phyloP scores from a whole-genome alignment of 2,888 invertebrate species.

The Drosophila siamana region DNA sequence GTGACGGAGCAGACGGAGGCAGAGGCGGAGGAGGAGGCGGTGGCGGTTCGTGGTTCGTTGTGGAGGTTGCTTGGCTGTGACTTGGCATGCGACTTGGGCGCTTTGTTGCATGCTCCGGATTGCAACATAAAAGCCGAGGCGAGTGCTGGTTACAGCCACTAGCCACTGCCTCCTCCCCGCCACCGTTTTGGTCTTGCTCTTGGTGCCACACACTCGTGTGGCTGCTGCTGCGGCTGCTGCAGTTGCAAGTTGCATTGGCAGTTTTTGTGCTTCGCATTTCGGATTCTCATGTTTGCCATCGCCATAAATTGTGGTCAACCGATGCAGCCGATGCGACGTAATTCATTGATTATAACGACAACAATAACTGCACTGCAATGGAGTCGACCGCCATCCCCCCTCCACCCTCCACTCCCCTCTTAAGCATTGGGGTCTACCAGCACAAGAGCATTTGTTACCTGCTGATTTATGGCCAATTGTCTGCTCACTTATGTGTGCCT shows the following conservation, averaged over 20 bases:
- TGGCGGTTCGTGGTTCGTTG: slow-evolving; percentile 29
- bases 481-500: slow-evolving; percentile 34
- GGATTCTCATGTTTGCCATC: slow-evolving; percentile 76
- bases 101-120: slow-evolving; percentile 71
- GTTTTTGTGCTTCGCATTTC: slow-evolving; percentile 65
- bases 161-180: slow-evolving; percentile 9
- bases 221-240: slow-evolving; percentile 37
- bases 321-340: slow-evolving; percentile 74
- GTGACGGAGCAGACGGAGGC: background rate
- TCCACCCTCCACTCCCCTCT: background rate
- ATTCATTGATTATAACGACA: slow-evolving; percentile 81
- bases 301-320: slow-evolving; percentile 81
- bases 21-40: slow-evolving; percentile 2
- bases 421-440: background rate
- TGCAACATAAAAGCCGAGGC: slow-evolving; percentile 69
- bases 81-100: slow-evolving; percentile 59
- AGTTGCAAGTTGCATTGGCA: slow-evolving; percentile 53
- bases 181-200: background rate
- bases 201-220: slow-evolving; percentile 30
- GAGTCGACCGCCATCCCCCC: slow-evolving; percentile 7
- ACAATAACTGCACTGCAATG: slow-evolving; percentile 71
- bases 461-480: slow-evolving; percentile 77
- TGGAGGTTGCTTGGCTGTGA: slow-evolving; percentile 33
- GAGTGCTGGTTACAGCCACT: slow-evolving; percentile 57
- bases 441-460: slow-evolving; percentile 59